These are phyloP conservation scores for Paracanthobrama guichenoti DNA, from an alignment of 2,113 vertebrate species.

Conservation along the genomic window DNA sequence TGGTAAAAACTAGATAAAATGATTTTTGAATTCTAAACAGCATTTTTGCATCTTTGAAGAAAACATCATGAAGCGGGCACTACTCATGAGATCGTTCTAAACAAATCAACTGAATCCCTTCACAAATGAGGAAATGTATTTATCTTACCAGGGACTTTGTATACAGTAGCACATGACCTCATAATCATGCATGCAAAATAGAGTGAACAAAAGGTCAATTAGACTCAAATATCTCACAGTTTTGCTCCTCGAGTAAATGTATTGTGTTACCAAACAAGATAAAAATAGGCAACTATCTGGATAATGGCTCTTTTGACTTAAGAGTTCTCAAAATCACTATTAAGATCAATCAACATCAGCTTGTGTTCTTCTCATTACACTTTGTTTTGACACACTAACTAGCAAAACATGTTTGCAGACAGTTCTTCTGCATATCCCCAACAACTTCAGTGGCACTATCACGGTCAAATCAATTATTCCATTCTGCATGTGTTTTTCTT, in stretches of 20 bases:
- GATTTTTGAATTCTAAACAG: not conserved
- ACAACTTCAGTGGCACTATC: not conserved
- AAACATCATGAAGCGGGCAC: not conserved
- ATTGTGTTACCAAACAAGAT: not conserved
- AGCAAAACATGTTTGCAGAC: not conserved
- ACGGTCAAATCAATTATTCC: constrained; percentile 18
- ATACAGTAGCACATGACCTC: not conserved
- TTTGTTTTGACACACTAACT: not conserved
- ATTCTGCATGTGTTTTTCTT: not conserved
- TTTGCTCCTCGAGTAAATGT: not conserved
- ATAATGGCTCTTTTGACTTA: not conserved
- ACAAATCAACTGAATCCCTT: not conserved
- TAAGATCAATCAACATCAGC: not conserved
- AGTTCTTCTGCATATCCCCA: not conserved
- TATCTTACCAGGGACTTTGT: not conserved
- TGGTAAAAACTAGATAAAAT: not conserved
- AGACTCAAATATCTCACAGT: not conserved
- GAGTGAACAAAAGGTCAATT: not conserved
- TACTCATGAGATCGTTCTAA: not conserved
- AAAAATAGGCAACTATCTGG: not conserved
- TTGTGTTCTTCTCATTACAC: not conserved
- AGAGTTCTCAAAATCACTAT: not conserved
- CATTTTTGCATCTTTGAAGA: not conserved
- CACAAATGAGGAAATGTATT: not conserved
- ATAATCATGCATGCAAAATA: not conserved